phyloP scores from a whole-genome alignment of 2,888 invertebrate species.

The Thymelicus sylvestris region DNA sequence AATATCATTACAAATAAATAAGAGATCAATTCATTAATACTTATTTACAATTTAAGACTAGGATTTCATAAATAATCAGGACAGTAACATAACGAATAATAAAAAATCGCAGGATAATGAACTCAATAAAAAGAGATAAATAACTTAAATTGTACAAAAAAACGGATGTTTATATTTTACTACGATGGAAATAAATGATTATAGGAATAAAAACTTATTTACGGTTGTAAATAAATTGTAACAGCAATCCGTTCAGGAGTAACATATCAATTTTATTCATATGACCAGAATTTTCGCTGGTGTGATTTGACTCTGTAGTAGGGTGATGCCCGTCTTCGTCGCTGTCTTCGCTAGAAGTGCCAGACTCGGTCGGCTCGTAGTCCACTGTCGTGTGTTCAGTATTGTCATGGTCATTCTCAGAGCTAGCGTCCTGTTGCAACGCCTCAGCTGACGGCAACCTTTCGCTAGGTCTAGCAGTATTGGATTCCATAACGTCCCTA shows the following conservation, averaged over 20 bases:
- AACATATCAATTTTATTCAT: conserved; percentile 9
- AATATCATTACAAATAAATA: conserved; percentile 7
- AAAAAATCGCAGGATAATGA: neutral
- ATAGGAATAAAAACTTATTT: conserved; percentile 9
- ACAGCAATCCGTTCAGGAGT: conserved; percentile 12
- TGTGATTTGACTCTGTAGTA: conserved; percentile 13
- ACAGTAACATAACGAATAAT: neutral
- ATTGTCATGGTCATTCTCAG: conserved; percentile 50
- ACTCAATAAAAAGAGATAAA: neutral
- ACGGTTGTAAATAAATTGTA: conserved; percentile 30
- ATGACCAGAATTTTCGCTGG: conserved; percentile 14
- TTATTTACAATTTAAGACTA: conserved; percentile 12
- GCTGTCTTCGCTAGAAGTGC: neutral
- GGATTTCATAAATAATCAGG: conserved; percentile 1
- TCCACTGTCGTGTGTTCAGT: conserved; percentile 50
- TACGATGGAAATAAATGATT: conserved; percentile 8
- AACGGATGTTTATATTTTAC: neutral
- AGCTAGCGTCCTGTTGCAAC: conserved; percentile 62
- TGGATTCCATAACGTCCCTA: conserved; percentile 11
- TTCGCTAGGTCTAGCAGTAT: conserved; percentile 50
- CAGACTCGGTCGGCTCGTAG: conserved; percentile 29
- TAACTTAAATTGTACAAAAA: neutral
- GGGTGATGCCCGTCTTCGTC: conserved; percentile 4
- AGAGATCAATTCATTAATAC: conserved; percentile 9
- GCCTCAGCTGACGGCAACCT: conserved; percentile 65